A percentile compares a stretch with the other conserved stretches of the same genome.
Conservation (phyloP, 35 echinoderm and acorn worm genomes). For the Ptychodera flava region DNA sequence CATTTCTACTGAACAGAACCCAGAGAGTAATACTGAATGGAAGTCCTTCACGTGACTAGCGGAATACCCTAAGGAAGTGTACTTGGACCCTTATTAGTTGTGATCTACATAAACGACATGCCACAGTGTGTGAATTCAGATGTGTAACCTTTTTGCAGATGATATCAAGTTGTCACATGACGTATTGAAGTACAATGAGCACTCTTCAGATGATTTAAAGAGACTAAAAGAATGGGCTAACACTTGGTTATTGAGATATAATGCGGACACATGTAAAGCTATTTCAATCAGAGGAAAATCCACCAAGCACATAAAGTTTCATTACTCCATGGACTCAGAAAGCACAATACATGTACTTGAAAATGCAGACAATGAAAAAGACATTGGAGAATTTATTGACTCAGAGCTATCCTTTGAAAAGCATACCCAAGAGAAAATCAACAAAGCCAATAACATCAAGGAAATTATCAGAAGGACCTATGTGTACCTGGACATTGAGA, state of each 20-base stretch:
- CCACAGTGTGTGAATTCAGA: conserved; percentile 16
- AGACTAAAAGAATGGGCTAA: neutral
- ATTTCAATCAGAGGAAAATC: neutral
- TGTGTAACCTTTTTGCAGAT: conserved; percentile 9
- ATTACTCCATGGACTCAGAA: neutral
- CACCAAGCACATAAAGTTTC: neutral
- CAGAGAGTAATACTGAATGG: conserved; percentile 15
- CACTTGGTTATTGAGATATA: neutral
- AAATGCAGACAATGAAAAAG: conserved; percentile 10
- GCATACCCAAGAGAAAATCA: neutral
- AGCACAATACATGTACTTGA: neutral
- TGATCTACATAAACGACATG: conserved; percentile 6
- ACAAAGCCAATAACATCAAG: conserved; percentile 9
- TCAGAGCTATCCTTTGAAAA: neutral
- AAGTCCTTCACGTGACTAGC: neutral
- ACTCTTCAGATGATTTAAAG: neutral
- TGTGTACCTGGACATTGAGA: neutral
- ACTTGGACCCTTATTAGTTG: neutral
- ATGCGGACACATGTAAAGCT: conserved; percentile 10
- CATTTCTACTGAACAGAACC: neutral
- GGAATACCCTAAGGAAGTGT: neutral
- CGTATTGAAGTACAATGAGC: neutral
- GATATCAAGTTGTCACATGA: conserved; percentile 6
- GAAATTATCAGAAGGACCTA: conserved; percentile 6
- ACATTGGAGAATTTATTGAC: conserved; percentile 2